Base-by-base conservation (phyloP, 2,888 invertebrate genomes). In the Crematogaster levior region DNA sequence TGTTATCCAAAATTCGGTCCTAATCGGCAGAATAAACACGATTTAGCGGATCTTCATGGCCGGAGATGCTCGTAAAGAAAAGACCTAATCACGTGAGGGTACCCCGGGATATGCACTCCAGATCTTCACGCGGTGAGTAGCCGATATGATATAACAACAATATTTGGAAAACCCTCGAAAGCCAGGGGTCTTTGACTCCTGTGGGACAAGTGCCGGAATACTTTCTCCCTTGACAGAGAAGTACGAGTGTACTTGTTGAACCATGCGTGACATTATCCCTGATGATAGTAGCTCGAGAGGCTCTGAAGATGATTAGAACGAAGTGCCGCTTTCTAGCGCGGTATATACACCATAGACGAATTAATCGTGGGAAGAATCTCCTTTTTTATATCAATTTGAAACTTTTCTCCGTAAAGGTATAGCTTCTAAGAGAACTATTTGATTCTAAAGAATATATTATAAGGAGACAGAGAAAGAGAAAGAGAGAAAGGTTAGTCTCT, bases 131-230 rank as follows among this genome's bases (percentile, higher is more conserved):
- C 63, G 75, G 74, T 37, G n/a, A 60, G 46, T 15, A 66, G 65
- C 82, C 86, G 84, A 88, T 85, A 74, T 84, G 86, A 87, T 82
- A 81, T 81, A 90, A 86, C 89, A 90, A 91, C 87, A 92, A 92
- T 93, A 92, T 93, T 92, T 92, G 88, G 90, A 88, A 90, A 92
- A 91, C 89, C 87, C 87, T 90, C 84, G 84, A 89, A 79, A 83
- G 51, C 51, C 77, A 83, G 82, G 86, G 87, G 88, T 88, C 88
- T 88, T 91, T 89, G 88, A 89, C 89, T 91, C 74, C 89, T 89
- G 86, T 85, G 86, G 87, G 89, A 86, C 82, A 81, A 85, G 86
- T 83, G 74, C 70, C 75, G 82, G 61, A 81, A 80, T 58, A 61
- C 72, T 84, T 77, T 84, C 77, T 87, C 87, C 84, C 86, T 86